Evolutionary conservation across 2,797 vertebrate genomes (phyloP).

Genomic region (Pseudochaenichthys georgianus): DNA sequence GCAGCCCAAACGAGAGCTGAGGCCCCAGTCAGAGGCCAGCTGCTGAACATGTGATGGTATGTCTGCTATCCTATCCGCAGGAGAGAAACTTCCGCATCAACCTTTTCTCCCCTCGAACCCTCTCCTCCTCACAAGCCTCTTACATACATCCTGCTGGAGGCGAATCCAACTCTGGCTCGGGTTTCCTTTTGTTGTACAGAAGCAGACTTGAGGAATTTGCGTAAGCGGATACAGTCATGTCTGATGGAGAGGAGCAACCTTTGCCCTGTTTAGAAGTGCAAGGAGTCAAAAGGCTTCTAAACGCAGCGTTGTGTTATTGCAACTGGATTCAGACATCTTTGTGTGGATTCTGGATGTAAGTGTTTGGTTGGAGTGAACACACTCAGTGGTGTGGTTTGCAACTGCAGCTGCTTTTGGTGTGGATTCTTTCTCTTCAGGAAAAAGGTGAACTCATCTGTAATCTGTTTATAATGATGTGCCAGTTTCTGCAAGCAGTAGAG

Average conservation of each 20-base stretch:
- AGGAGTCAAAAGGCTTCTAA: constrained; percentile 31
- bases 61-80: constrained; percentile 28
- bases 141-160: constrained; percentile 41
- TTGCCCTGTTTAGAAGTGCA: constrained; percentile 33
- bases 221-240: constrained; percentile 39
- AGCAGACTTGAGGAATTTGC: constrained; percentile 41
- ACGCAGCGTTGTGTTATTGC: constrained; percentile 35
- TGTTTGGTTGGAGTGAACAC: constrained; percentile 38
- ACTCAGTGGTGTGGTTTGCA: constrained; percentile 11
- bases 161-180: constrained; percentile 40
- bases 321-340: constrained; percentile 23
- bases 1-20: constrained; percentile 10
- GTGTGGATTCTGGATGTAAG: constrained; percentile 34
- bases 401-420: constrained; percentile 44
- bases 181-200: constrained; percentile 57
- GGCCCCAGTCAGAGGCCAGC: constrained; percentile 50
- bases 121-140: constrained; percentile 64
- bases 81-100: constrained; percentile 45
- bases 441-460: constrained; percentile 8
- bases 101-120: constrained; percentile 69
- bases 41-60: constrained; percentile 68
- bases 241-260: constrained; percentile 40
- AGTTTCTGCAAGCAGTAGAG: not conserved
- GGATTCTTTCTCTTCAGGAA: constrained; percentile 8
- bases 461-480: constrained; percentile 14